Base-by-base conservation (phyloP, 1,140 invertebrate genomes). In the Zaprionus gabonicus region DNA sequence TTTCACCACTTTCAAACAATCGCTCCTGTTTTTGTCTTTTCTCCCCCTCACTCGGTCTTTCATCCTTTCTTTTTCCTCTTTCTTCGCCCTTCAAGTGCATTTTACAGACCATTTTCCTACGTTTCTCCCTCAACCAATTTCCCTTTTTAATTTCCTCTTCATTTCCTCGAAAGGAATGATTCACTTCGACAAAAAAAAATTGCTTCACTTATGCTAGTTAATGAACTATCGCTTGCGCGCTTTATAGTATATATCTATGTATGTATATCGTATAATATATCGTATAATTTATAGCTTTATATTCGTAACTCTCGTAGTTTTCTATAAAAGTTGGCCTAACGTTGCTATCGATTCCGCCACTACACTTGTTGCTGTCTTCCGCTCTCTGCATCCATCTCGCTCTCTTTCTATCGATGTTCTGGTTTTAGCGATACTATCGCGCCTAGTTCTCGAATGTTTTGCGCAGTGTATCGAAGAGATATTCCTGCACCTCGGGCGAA, bases 391-490 rank as follows among this genome's bases (percentile, higher is more conserved):
- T 49, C 9, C 41, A 17, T 28, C 25, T 36, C 10, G 46, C 23
- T 66, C 4, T 27, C 28, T 34, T 20, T 20, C 17, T n/a, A 10
- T 55, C 57, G 38, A 13, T 13, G 2, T 64, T 57, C 13, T 3
- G 15, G 5, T 34, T 34, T 65, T 49, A 68, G 31, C 60, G 67
- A 44, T 15, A 51, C 71, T 34, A 46, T 66, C 64, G 9, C 36
- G 62, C 57, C 76, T 90, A 88, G 60, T 86, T 94, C 93, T 91
- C 87, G 86, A 94, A 95, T 67, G 95, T 94, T 92, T 95, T 95
- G 82, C 94, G 94, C 82, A 95, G 86, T 55, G 92, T 94, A 71
- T 95, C 95, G 94, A 95, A 95, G 77, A 95, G 93, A 78, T 95
- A 94, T 68, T 95, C 95, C 53, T 95, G 95, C 64, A 94, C 94